Percentiles rank a stretch among this genome's conserved stretches.
Conservation (phyloP, 1,140 invertebrate genomes). For the Augochlora pura region DNA sequence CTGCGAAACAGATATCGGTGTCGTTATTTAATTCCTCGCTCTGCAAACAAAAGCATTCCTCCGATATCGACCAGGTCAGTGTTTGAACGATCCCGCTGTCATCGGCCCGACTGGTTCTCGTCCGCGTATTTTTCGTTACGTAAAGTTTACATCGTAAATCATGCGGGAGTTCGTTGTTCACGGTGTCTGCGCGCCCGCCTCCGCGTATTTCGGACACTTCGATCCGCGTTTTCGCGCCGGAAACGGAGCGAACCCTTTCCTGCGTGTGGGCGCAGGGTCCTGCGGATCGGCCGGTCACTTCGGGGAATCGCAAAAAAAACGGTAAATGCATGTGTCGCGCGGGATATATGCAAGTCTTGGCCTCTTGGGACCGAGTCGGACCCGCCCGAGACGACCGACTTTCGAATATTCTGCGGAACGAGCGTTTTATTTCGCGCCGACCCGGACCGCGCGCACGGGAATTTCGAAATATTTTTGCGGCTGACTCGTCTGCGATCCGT, state of each 20-base stretch:
- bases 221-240: not conserved
- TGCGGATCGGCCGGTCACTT: not conserved
- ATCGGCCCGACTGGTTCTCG: not conserved
- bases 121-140: not conserved
- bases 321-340: constrained; percentile 16
- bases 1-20: not conserved
- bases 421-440: constrained; percentile 32
- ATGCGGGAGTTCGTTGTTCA: not conserved
- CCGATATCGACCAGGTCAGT: not conserved
- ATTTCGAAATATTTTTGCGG: constrained; percentile 22
- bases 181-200: not conserved
- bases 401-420: constrained; percentile 30
- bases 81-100: not conserved
- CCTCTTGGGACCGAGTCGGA: not conserved
- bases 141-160: not conserved
- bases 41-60: not conserved
- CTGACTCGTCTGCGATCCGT: not conserved
- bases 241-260: not conserved
- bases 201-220: not conserved
- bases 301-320: constrained; percentile 22
- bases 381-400: constrained; percentile 13
- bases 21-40: not conserved
- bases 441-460: not conserved
- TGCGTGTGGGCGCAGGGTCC: not conserved
- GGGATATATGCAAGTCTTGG: constrained; percentile 5